Conservation (phyloP, 23 tunicate genomes). For the Clavelina lepadiformis region DNA sequence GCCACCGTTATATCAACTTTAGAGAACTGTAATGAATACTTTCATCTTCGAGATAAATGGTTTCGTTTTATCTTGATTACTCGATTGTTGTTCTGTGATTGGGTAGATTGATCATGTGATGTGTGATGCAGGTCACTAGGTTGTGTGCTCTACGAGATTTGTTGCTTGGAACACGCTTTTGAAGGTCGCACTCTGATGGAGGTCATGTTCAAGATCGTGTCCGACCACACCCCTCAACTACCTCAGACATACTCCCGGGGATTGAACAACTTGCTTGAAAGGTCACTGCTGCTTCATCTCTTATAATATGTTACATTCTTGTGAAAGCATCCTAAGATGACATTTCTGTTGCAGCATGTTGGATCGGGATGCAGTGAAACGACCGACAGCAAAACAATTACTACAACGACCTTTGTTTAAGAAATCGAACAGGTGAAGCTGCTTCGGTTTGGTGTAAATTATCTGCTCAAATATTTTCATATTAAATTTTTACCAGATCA, state of each 20-base stretch:
- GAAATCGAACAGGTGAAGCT: slow-evolving; percentile 4
- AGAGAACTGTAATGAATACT: too few relatives aligned
- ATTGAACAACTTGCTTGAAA: slow-evolving; percentile 54
- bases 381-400: slow-evolving; percentile 39
- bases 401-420: slow-evolving; percentile 33
- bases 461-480: neutral
- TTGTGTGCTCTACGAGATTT: slow-evolving; percentile 74
- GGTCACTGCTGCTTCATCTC: slow-evolving; percentile 13
- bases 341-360: slow-evolving; percentile 34
- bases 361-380: slow-evolving; percentile 41
- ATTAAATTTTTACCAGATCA: slow-evolving; percentile 5
- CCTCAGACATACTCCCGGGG: slow-evolving; percentile 55
- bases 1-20: too few relatives aligned
- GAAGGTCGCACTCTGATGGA: slow-evolving; percentile 75
- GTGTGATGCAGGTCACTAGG: slow-evolving; percentile 89
- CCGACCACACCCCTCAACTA: slow-evolving; percentile 57
- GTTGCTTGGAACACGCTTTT: slow-evolving; percentile 72
- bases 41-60: too few relatives aligned
- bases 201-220: slow-evolving; percentile 81
- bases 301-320: too few relatives aligned
- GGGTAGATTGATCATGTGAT: too few relatives aligned
- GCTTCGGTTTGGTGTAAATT: neutral
- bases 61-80: too few relatives aligned
- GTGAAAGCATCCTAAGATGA: too few relatives aligned
- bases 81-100: too few relatives aligned